A percentile compares a stretch with the other conserved stretches of the same genome.
These are phyloP conservation scores for Macropus fuliginosus DNA, from an alignment of 2,797 vertebrate genomes.

Conservation along the genomic window DNA sequence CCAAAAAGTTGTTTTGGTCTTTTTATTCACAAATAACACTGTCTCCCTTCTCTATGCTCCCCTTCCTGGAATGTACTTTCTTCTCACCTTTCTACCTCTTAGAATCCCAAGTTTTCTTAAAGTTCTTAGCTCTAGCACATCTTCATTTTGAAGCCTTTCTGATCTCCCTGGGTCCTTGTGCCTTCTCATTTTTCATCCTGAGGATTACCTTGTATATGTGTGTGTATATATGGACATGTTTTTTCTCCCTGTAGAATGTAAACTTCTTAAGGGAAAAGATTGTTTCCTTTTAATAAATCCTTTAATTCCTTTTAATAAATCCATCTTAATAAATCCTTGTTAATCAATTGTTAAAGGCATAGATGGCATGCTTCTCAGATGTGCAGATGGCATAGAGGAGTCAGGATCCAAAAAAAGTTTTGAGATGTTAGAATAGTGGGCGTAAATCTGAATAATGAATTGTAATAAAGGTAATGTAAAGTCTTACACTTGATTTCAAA, in stretches of 20 bases:
- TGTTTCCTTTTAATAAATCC: not conserved
- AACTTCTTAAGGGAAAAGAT: not conserved
- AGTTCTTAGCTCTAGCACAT: not conserved
- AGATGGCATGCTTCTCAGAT: not conserved
- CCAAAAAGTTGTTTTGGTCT: too few relatives aligned
- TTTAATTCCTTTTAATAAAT: too few relatives aligned
- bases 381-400: not conserved
- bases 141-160: not conserved
- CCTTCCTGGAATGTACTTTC: not conserved
- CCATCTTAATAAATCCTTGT: not conserved
- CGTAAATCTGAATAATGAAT: not conserved
- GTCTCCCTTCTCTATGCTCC: not conserved
- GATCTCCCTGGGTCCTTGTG: not conserved
- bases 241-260: not conserved
- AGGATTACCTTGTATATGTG: not conserved
- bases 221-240: not conserved
- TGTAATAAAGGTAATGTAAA: not conserved
- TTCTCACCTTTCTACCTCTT: not conserved
- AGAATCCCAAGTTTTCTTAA: not conserved
- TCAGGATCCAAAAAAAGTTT: not conserved
- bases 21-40: not conserved
- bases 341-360: not conserved
- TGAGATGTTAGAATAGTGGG: not conserved
- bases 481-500: too few relatives aligned
- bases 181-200: not conserved